These are phyloP conservation scores for Mormyrus lacerda DNA, from an alignment of 2,113 vertebrate species.

Conservation along the genomic window DNA sequence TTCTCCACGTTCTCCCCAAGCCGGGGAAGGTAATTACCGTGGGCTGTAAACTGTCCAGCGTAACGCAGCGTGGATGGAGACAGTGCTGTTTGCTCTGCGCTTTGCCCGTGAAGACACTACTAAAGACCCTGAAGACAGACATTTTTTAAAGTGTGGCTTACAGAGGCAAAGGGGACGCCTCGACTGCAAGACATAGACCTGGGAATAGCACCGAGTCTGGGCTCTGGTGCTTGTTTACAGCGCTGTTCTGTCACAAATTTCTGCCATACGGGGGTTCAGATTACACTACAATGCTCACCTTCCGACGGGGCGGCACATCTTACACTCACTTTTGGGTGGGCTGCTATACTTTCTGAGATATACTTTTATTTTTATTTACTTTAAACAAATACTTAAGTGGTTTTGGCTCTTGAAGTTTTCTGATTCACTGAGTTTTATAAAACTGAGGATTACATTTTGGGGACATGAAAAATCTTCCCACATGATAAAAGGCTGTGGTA, in stretches of 20 bases:
- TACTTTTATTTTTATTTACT: not conserved
- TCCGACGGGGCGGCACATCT: not conserved
- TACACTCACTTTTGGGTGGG: not conserved
- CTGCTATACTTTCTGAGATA: not conserved
- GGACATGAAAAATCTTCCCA: not conserved
- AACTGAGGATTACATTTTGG: not conserved
- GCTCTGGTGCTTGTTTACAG: not conserved
- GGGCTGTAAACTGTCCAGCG: slow-evolving; percentile 2
- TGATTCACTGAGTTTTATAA: not conserved
- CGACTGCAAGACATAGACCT: not conserved
- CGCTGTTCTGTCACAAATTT: not conserved
- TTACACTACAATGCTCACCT: not conserved
- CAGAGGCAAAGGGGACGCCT: not conserved
- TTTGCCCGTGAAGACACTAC: not conserved
- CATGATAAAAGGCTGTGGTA: not conserved
- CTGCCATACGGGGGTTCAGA: not conserved
- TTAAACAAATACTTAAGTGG: not conserved
- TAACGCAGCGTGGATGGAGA: not conserved
- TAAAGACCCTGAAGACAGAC: slow-evolving; percentile 11
- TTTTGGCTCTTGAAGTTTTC: not conserved
- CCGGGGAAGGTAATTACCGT: slow-evolving; percentile 10
- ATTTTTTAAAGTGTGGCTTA: not conserved
- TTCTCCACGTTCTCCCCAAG: not conserved
- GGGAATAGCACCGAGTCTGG: not conserved
- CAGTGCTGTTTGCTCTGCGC: not conserved